A percentile compares a stretch with the other conserved stretches of the same genome.
Evolutionary conservation across 2,113 vertebrate species (phyloP).

Genomic region (Amphiprion ocellaris): DNA sequence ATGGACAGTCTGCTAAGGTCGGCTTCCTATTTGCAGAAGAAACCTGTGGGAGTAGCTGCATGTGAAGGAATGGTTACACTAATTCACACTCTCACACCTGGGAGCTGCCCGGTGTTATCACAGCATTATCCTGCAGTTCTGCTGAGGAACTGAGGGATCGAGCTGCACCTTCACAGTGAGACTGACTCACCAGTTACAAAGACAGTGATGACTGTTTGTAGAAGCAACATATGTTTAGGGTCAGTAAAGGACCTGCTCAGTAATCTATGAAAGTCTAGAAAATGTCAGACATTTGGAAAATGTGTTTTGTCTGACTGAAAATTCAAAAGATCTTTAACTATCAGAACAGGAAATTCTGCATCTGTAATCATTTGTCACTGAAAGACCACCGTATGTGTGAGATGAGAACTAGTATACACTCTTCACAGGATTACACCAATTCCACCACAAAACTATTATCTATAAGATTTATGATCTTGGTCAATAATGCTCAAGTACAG

Average conservation of each 20-base stretch:
- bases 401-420: not conserved
- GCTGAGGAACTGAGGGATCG: constrained; percentile 6
- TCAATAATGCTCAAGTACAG: constrained; percentile 46
- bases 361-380: too few species aligned
- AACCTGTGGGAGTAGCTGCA: constrained; percentile 52
- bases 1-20: constrained; percentile 23
- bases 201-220: not conserved
- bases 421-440: constrained; percentile 4
- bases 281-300: too few species aligned
- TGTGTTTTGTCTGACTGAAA: too few species aligned
- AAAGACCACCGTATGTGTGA: too few species aligned
- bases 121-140: constrained; percentile 4
- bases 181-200: not conserved
- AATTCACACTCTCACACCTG: constrained; percentile 56
- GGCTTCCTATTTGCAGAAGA: constrained; percentile 50
- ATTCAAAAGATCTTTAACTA: too few species aligned
- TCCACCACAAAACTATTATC: constrained; percentile 15
- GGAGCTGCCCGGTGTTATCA: constrained; percentile 44
- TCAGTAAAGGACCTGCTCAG: not conserved
- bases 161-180: constrained; percentile 3
- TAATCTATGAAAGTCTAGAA: too few species aligned
- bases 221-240: not conserved
- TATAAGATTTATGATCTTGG: constrained; percentile 46
- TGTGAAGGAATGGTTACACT: constrained; percentile 42
- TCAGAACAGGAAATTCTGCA: too few species aligned